Percentiles rank a stretch among this genome's conserved stretches.
These are phyloP conservation scores for Merluccius polli DNA, from an alignment of 2,797 vertebrate species.

Conservation along the genomic window DNA sequence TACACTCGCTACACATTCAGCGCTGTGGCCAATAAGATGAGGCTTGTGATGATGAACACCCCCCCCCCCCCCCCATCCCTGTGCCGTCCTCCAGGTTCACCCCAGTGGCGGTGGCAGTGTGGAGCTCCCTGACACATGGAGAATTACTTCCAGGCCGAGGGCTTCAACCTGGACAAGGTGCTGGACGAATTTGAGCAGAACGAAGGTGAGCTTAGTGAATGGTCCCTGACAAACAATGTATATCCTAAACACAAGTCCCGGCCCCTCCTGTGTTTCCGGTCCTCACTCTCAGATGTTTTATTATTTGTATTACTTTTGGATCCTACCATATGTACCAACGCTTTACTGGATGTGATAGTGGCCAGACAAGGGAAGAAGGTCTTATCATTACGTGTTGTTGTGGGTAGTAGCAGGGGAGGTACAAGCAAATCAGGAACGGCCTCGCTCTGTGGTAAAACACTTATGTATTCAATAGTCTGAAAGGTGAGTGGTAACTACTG, in stretches of 20 bases:
- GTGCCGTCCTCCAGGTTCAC: constrained; percentile 60
- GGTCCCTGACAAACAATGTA: neutral
- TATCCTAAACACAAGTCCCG: neutral
- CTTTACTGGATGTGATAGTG: neutral
- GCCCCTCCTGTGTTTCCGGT: neutral
- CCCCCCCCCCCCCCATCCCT: neutral
- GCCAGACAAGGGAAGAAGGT: neutral
- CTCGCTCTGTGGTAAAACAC: neutral
- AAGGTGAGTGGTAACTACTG: neutral
- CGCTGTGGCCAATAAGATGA: neutral
- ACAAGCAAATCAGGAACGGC: neutral
- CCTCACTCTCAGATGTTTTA: neutral
- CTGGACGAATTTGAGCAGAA: constrained; percentile 99
- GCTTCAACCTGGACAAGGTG: constrained; percentile 99
- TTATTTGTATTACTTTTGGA: neutral
- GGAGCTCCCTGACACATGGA: constrained; percentile 94
- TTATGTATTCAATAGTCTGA: neutral
- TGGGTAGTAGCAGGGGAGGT: neutral
- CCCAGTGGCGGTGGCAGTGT: constrained; percentile 56
- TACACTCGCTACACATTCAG: neutral
- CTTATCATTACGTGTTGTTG: neutral
- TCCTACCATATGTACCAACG: neutral
- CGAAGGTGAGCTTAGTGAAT: constrained; percentile 83
- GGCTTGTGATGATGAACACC: neutral
- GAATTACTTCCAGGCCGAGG: constrained; percentile 99